Evolutionary conservation across 2,113 vertebrate genomes (phyloP).

Genomic region (Cebus imitator): DNA sequence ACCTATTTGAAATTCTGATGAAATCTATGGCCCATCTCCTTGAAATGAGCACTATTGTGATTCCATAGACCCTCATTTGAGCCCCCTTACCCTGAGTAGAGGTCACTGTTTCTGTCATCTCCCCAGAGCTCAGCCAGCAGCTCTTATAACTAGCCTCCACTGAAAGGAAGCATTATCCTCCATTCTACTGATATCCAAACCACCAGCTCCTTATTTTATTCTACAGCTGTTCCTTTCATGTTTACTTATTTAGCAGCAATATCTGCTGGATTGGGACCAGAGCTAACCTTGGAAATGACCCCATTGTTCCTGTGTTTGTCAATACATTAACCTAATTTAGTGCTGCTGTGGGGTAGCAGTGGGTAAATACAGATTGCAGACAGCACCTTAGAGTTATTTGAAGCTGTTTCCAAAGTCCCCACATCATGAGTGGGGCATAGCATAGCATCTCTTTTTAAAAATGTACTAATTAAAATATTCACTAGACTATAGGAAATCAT

Average conservation of each 20-base stretch:
- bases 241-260: rapidly evolving
- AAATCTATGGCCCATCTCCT: not conserved
- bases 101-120: not conserved
- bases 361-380: not conserved
- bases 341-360: not conserved
- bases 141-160: not conserved
- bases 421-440: not conserved
- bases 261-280: not conserved
- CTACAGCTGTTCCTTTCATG: not conserved
- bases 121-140: not conserved
- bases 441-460: not conserved
- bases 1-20: constrained; percentile 2
- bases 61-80: not conserved
- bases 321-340: too few species aligned
- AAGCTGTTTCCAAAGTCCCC: not conserved
- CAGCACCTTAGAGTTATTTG: not conserved
- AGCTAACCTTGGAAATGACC: not conserved
- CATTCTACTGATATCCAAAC: not conserved
- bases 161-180: not conserved
- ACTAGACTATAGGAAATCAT: not conserved
- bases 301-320: not conserved
- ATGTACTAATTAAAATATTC: not conserved
- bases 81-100: not conserved
- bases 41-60: not conserved
- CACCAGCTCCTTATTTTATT: not conserved